phyloP scores from a whole-genome alignment of 2,888 invertebrate species.

The Spatulosminthurus flaviceps region DNA sequence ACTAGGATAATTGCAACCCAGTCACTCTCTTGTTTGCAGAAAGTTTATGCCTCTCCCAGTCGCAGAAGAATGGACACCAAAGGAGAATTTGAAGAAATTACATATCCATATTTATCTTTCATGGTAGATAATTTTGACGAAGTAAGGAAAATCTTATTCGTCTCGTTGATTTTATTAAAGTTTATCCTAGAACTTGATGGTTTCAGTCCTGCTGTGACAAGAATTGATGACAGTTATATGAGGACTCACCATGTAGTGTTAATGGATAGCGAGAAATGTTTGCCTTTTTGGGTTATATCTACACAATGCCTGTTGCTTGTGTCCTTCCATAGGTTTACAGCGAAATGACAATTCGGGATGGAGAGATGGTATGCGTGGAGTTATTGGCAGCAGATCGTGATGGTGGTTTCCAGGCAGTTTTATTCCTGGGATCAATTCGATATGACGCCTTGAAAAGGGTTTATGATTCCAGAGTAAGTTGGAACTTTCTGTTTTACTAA shows the following conservation, averaged over 20 bases:
- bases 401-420: slow-evolving; percentile 87
- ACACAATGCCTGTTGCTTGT: slow-evolving; percentile 36
- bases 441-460: slow-evolving; percentile 97
- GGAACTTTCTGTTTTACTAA: not conserved
- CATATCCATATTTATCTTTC: slow-evolving; percentile 98
- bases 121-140: slow-evolving; percentile 72
- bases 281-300: not conserved
- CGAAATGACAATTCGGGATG: slow-evolving; percentile 96
- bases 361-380: slow-evolving; percentile 99
- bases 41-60: slow-evolving; percentile 97
- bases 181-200: no score
- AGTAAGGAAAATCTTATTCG: slow-evolving; percentile 51
- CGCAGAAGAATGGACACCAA: slow-evolving; percentile 97
- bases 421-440: slow-evolving; percentile 96
- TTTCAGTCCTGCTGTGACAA: no score
- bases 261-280: not conserved
- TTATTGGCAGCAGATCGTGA: slow-evolving; percentile 91
- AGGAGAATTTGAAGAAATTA: slow-evolving; percentile 97
- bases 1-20: no score
- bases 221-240: no score
- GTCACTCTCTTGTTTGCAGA: slow-evolving; percentile 66
- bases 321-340: slow-evolving; percentile 78
- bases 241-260: no score
- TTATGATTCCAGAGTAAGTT: slow-evolving; percentile 89
- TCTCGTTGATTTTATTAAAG: no score